Evolutionary conservation across 2,113 vertebrate species (phyloP).

Genomic region (Dunckerocampus dactyliophorus): DNA sequence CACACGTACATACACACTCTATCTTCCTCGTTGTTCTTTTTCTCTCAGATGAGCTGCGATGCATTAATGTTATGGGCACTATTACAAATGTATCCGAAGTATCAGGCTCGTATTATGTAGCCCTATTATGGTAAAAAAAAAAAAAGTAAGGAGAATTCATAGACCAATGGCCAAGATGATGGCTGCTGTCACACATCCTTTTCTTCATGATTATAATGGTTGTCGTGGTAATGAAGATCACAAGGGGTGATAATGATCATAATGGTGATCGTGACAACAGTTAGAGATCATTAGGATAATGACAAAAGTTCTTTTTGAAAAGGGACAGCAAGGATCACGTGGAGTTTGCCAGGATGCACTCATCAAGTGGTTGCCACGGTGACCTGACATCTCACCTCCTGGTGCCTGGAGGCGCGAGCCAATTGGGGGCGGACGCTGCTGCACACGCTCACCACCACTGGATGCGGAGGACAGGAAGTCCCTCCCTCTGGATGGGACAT

Average conservation of each 20-base stretch:
- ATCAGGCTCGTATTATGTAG: constrained; percentile 66
- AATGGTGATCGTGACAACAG: constrained; percentile 45
- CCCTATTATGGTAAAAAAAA: constrained; percentile 66
- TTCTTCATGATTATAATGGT: constrained; percentile 63
- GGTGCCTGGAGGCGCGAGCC: constrained; percentile 78
- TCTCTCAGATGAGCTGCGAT: constrained; percentile 55
- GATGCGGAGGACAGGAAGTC: constrained; percentile 93
- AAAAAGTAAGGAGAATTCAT: constrained; percentile 65
- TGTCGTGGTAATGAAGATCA: constrained; percentile 62
- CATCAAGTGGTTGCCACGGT: constrained; percentile 83
- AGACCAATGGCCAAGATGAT: constrained; percentile 50
- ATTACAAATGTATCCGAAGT: constrained; percentile 67
- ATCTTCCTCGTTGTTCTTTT: constrained; percentile 25
- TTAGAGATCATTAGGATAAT: constrained; percentile 60
- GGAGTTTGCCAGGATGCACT: constrained; percentile 89
- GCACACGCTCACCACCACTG: constrained; percentile 85
- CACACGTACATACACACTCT: constrained; percentile 14
- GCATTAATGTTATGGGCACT: constrained; percentile 67
- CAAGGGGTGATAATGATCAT: constrained; percentile 59
- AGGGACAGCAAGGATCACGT: constrained; percentile 95
- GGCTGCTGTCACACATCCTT: constrained; percentile 56
- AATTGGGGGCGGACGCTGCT: constrained; percentile 79
- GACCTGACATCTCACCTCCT: constrained; percentile 90
- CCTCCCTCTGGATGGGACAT: constrained; percentile 96
- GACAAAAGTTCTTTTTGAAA: constrained; percentile 42